These are phyloP conservation scores for Diloba caeruleocephala DNA, from an alignment of 2,888 invertebrate genomes.

Conservation along the genomic window DNA sequence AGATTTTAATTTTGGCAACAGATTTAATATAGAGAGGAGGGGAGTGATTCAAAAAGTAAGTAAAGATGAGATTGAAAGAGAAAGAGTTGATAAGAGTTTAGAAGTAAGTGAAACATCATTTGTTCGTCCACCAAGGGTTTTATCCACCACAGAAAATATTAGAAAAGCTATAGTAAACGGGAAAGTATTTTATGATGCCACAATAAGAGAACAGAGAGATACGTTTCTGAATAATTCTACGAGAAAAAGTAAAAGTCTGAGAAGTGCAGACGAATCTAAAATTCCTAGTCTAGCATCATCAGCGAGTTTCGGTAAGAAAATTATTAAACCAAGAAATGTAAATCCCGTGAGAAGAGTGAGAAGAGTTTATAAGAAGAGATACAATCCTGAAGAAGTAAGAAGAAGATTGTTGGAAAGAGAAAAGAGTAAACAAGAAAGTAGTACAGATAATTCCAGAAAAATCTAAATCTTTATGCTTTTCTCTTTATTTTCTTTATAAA, in stretches of 20 bases:
- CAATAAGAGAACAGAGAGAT: constrained; percentile 79
- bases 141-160: constrained; percentile 81
- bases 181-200: constrained; percentile 84
- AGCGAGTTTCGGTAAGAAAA: constrained; percentile 69
- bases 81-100: constrained; percentile 76
- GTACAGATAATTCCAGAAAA: constrained; percentile 35
- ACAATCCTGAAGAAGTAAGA: constrained; percentile 87
- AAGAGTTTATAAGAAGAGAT: constrained; percentile 82
- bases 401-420: constrained; percentile 83
- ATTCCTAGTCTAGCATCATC: constrained; percentile 66
- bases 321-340: constrained; percentile 72
- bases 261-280: constrained; percentile 57
- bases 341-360: constrained; percentile 82
- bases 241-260: constrained; percentile 63
- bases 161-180: constrained; percentile 84
- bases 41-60: constrained; percentile 79
- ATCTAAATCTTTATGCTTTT: constrained; percentile 6
- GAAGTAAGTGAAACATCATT: constrained; percentile 85
- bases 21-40: constrained; percentile 76
- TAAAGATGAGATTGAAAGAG: constrained; percentile 81
- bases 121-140: constrained; percentile 79
- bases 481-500: constrained; percentile 5
- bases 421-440: constrained; percentile 65
- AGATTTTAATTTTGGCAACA: constrained; percentile 79
- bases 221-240: constrained; percentile 64